Percentiles rank a stretch among this genome's conserved stretches.
Conservation (phyloP, 2,113 vertebrate genomes). For the Dasyurus viverrinus region DNA sequence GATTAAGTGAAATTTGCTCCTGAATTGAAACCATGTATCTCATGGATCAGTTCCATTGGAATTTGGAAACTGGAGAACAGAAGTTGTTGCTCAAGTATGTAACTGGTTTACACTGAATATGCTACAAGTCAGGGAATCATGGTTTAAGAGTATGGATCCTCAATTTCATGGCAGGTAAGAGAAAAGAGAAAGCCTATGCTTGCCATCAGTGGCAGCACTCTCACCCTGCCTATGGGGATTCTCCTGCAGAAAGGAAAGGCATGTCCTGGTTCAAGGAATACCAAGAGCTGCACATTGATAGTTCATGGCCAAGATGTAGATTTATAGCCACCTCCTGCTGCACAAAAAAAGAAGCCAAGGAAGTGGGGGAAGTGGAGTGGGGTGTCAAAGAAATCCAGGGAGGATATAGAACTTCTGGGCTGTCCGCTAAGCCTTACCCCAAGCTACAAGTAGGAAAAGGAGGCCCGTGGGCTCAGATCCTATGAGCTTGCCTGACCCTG, state of each 20-base stretch:
- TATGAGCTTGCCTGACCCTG: not conserved
- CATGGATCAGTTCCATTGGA: conserved; percentile 59
- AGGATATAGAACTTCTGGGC: not conserved
- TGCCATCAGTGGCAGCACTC: conserved; percentile 8
- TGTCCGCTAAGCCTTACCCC: not conserved
- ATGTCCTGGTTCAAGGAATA: not conserved
- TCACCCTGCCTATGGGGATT: not conserved
- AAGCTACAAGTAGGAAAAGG: not conserved
- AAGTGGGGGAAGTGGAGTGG: not conserved
- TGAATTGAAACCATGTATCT: not conserved
- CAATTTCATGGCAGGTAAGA: conserved; percentile 34
- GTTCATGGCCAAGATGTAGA: not conserved
- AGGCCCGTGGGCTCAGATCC: not conserved
- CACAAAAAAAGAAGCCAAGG: conserved; percentile 23
- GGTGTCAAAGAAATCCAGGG: conserved; percentile 1
- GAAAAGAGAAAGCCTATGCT: conserved; percentile 35
- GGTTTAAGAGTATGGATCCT: not conserved
- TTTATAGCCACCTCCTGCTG: conserved; percentile 53
- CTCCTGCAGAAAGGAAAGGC: conserved; percentile 4
- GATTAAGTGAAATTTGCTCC: conserved; percentile 71
- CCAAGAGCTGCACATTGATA: not conserved
- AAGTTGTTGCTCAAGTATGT: conserved; percentile 51
- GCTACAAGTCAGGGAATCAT: conserved; percentile 25
- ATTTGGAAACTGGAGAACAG: conserved; percentile 65
- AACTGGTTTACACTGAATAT: conserved; percentile 15